Evolutionary conservation across 2,888 invertebrate genomes (phyloP).

Genomic region (Plusia festucae): DNA sequence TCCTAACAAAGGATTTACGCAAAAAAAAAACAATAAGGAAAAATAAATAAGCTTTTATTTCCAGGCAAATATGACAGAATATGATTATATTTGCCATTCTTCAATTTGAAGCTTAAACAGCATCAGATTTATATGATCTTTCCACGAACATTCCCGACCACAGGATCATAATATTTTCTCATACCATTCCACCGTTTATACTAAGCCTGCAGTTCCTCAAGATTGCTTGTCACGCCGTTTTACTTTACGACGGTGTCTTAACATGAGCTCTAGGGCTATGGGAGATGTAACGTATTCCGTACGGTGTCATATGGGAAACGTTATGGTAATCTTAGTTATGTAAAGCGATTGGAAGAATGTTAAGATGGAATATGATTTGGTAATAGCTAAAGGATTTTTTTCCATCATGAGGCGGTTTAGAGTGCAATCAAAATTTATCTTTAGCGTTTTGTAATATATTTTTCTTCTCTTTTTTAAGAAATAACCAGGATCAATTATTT

Average conservation of each 20-base stretch:
- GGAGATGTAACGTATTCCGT: conserved; percentile 32
- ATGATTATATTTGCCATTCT: not conserved
- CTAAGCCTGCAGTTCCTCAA: conserved; percentile 46
- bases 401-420: no score
- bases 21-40: no score
- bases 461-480: no score
- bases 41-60: no score
- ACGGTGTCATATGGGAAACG: conserved; percentile 36
- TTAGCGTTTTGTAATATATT: no score
- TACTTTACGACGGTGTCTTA: conserved; percentile 54
- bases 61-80: no score
- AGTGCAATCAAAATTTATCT: no score
- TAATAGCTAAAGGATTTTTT: not conserved
- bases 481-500: no score
- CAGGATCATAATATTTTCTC: not conserved
- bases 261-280: conserved; percentile 46
- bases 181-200: conserved; percentile 2
- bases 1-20: no score
- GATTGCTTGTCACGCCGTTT: conserved; percentile 60
- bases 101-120: not conserved
- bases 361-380: not conserved
- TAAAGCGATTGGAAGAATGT: not conserved
- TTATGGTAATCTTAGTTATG: conserved; percentile 38
- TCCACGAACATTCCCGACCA: not conserved
- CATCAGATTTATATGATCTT: not conserved